A percentile compares a stretch with the other conserved stretches of the same genome.
Conservation (phyloP, 2,888 invertebrate genomes). For the Megastigmus dorsalis region DNA sequence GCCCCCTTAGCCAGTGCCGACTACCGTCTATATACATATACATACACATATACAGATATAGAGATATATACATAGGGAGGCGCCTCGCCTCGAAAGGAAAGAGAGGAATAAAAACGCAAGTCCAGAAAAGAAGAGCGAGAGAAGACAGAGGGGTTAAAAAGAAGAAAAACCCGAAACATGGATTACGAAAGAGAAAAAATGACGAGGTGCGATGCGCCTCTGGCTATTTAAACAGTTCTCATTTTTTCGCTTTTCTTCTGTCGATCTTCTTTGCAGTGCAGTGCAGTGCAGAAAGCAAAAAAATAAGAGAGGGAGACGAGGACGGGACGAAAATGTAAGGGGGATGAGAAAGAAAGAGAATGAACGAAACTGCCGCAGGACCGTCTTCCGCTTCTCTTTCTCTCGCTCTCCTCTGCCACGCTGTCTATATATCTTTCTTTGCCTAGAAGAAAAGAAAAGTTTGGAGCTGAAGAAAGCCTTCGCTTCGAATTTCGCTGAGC, state of each 20-base stretch:
- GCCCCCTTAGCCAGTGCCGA: background rate
- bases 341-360: background rate
- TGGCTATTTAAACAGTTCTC: slow-evolving; percentile 49
- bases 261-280: slow-evolving; percentile 31
- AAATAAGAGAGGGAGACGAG: background rate
- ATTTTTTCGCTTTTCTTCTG: slow-evolving; percentile 25
- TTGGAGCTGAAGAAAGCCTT: slow-evolving; percentile 26
- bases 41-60: too few relatives aligned
- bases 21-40: slow-evolving; percentile 1
- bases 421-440: background rate
- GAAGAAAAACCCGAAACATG: slow-evolving; percentile 40
- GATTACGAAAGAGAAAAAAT: slow-evolving; percentile 55
- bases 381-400: background rate
- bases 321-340: background rate
- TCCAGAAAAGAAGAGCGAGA: slow-evolving; percentile 18
- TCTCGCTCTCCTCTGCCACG: background rate
- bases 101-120: background rate
- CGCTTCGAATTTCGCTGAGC: too few relatives aligned
- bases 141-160: slow-evolving; percentile 9
- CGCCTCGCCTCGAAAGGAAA: slow-evolving; percentile 3
- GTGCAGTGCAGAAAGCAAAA: background rate
- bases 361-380: slow-evolving; percentile 8
- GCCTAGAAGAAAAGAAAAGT: background rate
- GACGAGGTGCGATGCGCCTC: slow-evolving; percentile 52
- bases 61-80: too few relatives aligned